phyloP scores from a whole-genome alignment of 2,888 invertebrate genomes.

The Volucella bombylans region DNA sequence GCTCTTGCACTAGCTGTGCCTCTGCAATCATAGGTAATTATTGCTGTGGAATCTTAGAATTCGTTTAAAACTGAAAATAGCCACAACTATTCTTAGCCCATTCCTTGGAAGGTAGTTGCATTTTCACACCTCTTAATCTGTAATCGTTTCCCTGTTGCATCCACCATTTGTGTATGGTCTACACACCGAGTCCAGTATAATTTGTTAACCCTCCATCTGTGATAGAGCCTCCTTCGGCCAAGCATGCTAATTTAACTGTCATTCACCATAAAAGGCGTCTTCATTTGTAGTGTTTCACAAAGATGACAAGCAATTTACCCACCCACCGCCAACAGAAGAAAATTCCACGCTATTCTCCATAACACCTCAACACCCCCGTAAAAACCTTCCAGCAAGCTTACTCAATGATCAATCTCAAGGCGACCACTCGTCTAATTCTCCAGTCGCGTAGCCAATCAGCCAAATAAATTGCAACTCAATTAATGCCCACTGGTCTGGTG shows the following conservation, averaged over 20 bases:
- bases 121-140: neutral
- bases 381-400: neutral
- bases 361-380: constrained; percentile 5
- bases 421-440: constrained; percentile 39
- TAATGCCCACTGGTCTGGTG: constrained; percentile 44
- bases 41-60: too few relatives aligned
- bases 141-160: neutral
- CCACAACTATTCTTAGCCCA: too few relatives aligned
- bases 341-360: constrained; percentile 2
- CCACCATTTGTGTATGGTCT: neutral
- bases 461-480: constrained; percentile 73
- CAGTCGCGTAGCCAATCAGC: constrained; percentile 59
- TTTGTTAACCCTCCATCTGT: neutral
- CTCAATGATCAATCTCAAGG: constrained; percentile 17
- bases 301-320: constrained; percentile 57
- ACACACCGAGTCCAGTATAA: constrained; percentile 27
- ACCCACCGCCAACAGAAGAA: constrained; percentile 23
- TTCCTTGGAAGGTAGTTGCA: too few relatives aligned
- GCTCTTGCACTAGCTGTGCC: too few relatives aligned
- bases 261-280: constrained; percentile 60
- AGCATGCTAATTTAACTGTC: constrained; percentile 62
- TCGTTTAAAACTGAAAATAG: too few relatives aligned
- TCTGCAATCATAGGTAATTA: too few relatives aligned
- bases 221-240: neutral
- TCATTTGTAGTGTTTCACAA: constrained; percentile 50